These are phyloP conservation scores for Diceros bicornis DNA, from an alignment of 2,797 vertebrate species.

Conservation along the genomic window DNA sequence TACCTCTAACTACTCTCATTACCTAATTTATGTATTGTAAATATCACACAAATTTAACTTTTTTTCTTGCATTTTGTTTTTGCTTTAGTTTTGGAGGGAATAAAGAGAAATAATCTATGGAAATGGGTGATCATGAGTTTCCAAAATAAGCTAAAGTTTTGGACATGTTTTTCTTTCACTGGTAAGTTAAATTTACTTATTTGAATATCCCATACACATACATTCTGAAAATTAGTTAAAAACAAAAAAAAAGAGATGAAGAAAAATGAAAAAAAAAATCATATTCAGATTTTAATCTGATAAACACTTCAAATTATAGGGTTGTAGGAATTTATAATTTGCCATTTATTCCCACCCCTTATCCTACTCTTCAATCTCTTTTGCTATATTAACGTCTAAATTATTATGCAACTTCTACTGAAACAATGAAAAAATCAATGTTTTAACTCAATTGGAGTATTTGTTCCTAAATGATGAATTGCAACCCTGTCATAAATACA, in stretches of 20 bases:
- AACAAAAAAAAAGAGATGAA: not conserved
- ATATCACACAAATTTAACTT: not conserved
- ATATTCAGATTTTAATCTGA: not conserved
- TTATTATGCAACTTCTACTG: not conserved
- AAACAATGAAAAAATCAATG: not conserved
- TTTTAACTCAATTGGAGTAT: not conserved
- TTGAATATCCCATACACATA: not conserved
- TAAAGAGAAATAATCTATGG: not conserved
- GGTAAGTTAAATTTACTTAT: not conserved
- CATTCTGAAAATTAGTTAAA: not conserved
- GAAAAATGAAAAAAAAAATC: not conserved
- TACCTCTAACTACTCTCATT: not conserved
- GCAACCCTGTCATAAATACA: fast-evolving
- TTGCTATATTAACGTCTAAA: not conserved
- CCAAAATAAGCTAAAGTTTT: not conserved
- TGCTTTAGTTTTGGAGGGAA: not conserved
- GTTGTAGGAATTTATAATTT: not conserved
- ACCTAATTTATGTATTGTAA: not conserved
- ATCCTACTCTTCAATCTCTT: not conserved
- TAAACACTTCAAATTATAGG: not conserved
- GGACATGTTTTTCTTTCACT: not conserved
- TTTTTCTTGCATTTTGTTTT: not conserved
- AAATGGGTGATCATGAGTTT: not conserved
- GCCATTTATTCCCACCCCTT: not conserved
- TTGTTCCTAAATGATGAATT: not conserved